These are phyloP conservation scores for Romanomermis culicivorax DNA, from an alignment of 2,888 invertebrate species.

Conservation along the genomic window DNA sequence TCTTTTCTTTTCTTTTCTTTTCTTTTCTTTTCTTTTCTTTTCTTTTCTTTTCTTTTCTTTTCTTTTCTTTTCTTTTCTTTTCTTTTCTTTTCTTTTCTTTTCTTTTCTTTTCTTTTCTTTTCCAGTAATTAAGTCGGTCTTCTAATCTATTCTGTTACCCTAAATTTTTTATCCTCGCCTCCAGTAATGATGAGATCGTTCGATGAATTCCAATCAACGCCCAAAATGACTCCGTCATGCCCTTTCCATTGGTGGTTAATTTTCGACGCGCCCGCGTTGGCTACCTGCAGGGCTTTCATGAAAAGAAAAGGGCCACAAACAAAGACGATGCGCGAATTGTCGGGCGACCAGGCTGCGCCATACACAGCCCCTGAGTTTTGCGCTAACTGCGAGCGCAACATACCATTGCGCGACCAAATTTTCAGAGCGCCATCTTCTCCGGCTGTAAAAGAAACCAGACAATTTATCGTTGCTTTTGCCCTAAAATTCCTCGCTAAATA, in stretches of 20 bases:
- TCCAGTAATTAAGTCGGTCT: no score
- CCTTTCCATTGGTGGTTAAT: conserved; percentile 63
- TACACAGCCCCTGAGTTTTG: conserved; percentile 40
- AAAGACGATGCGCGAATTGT: conserved; percentile 32
- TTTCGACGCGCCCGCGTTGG: conserved; percentile 26
- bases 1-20: no score
- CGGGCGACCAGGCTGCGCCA: conserved; percentile 10
- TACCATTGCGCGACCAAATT: conserved; percentile 84
- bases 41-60: no score
- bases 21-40: no score
- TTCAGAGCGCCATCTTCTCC: conserved; percentile 92
- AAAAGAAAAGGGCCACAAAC: conserved; percentile 38
- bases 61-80: no score
- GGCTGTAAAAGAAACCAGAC: conserved; percentile 37
- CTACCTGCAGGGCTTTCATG: conserved; percentile 39
- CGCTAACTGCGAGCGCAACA: conserved; percentile 62
- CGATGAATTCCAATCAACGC: conserved; percentile 41
- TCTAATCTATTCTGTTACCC: no score
- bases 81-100: no score
- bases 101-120: no score
- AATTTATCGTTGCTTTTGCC: background rate
- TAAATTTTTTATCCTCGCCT: conserved; percentile 54
- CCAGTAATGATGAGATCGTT: conserved; percentile 41
- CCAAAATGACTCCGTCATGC: conserved; percentile 72
- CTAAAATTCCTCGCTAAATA: no score